These are phyloP conservation scores for Drosophila novamexicana DNA, from an alignment of 1,140 invertebrate genomes.

Conservation along the genomic window DNA sequence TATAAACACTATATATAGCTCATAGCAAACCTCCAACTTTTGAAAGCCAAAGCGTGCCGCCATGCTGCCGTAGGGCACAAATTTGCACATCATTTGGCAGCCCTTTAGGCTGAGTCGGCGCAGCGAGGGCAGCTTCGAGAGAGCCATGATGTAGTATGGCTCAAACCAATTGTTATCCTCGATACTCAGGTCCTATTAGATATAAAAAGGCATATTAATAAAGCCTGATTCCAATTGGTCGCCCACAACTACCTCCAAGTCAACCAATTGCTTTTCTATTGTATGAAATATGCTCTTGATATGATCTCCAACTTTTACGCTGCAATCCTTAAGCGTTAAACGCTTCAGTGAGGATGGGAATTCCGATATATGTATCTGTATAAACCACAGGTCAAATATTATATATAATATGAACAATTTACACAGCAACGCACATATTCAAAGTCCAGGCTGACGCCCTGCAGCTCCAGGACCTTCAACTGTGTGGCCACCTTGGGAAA, in stretches of 20 bases:
- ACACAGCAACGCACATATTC: slow-evolving; percentile 79
- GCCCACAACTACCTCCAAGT: slow-evolving; percentile 85
- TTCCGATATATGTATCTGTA: slow-evolving; percentile 85
- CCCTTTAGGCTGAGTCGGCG: slow-evolving; percentile 87
- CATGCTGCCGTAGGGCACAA: slow-evolving; percentile 90
- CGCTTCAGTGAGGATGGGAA: slow-evolving; percentile 86
- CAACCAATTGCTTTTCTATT: slow-evolving; percentile 86
- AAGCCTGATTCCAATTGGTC: not conserved
- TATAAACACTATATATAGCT: not conserved
- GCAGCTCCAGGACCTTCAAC: slow-evolving; percentile 85
- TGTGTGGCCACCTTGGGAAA: slow-evolving; percentile 80
- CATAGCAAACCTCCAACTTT: slow-evolving; percentile 86
- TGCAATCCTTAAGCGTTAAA: slow-evolving; percentile 86
- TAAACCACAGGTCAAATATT: not conserved
- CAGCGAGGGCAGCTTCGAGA: slow-evolving; percentile 88
- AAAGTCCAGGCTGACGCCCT: slow-evolving; percentile 85
- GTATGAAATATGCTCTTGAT: slow-evolving; percentile 86
- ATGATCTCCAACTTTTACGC: slow-evolving; percentile 84
- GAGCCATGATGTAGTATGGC: slow-evolving; percentile 88
- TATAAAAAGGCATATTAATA: not conserved
- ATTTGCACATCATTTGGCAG: slow-evolving; percentile 88
- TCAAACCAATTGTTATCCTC: slow-evolving; percentile 89
- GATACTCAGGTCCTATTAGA: slow-evolving; percentile 87
- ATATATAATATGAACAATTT: not conserved
- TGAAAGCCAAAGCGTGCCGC: slow-evolving; percentile 90